Evolutionary conservation across 2,888 invertebrate genomes (phyloP).

Genomic region (Parnassius smintheus): DNA sequence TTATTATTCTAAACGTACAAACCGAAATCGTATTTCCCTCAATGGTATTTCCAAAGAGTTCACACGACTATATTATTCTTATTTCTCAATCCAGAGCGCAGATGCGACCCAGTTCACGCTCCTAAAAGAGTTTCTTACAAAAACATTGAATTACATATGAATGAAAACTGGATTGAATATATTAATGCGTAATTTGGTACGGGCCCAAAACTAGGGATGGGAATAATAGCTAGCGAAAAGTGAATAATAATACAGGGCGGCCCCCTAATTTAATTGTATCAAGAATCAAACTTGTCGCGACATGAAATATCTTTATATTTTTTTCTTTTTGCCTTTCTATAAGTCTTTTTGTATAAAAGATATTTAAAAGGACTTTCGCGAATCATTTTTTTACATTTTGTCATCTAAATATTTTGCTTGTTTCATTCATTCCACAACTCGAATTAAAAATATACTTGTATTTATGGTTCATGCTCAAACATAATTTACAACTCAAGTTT

Average conservation of each 20-base stretch:
- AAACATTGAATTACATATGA: constrained; percentile 75
- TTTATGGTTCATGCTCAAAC: too few relatives aligned
- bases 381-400: too few relatives aligned
- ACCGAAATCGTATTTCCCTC: constrained; percentile 26
- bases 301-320: constrained; percentile 40
- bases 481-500: too few relatives aligned
- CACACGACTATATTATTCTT: constrained; percentile 64
- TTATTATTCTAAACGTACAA: constrained; percentile 1
- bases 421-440: too few relatives aligned
- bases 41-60: constrained; percentile 42
- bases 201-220: constrained; percentile 72
- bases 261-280: constrained; percentile 61
- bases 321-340: constrained; percentile 20
- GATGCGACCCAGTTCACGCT: constrained; percentile 73
- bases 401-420: too few relatives aligned
- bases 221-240: constrained; percentile 70
- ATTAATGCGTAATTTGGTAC: constrained; percentile 76
- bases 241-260: constrained; percentile 51
- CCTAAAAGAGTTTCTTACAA: constrained; percentile 66
- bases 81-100: constrained; percentile 72
- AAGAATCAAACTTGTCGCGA: constrained; percentile 63
- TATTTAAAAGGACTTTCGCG: too few relatives aligned
- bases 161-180: constrained; percentile 78
- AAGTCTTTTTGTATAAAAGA: neutral
- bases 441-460: too few relatives aligned